phyloP scores from a whole-genome alignment of 1,140 invertebrate genomes.

The Protaetia brevitarsis region DNA sequence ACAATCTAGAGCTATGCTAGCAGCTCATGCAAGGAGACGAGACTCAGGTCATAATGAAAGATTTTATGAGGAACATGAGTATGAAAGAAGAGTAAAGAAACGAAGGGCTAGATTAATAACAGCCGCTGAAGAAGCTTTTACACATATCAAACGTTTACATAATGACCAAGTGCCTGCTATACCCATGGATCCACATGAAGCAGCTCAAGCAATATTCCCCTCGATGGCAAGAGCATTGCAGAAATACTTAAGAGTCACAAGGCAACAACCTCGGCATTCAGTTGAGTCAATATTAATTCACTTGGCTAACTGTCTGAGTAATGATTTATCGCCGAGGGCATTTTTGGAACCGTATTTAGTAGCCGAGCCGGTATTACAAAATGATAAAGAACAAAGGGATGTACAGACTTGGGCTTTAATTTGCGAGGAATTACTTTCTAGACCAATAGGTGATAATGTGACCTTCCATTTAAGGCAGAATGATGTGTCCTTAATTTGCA shows the following conservation, averaged over 20 bases:
- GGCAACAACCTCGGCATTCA: slow-evolving; percentile 92
- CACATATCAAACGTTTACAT: slow-evolving; percentile 84
- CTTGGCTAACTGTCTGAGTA: slow-evolving; percentile 83
- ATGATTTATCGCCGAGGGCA: slow-evolving; percentile 89
- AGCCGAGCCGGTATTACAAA: slow-evolving; percentile 73
- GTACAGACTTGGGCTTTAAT: slow-evolving; percentile 91
- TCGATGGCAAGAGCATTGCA: slow-evolving; percentile 92
- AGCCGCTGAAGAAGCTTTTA: slow-evolving; percentile 95
- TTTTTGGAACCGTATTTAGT: slow-evolving; percentile 88
- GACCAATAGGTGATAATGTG: slow-evolving; percentile 75
- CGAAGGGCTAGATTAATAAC: slow-evolving; percentile 83
- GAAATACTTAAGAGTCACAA: slow-evolving; percentile 91
- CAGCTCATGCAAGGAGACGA: slow-evolving; percentile 67
- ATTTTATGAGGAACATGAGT: slow-evolving; percentile 97
- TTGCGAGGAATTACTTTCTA: slow-evolving; percentile 83
- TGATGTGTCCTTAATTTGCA: slow-evolving; percentile 88
- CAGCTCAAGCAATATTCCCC: slow-evolving; percentile 95
- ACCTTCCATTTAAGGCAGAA: slow-evolving; percentile 91
- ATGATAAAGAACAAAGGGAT: slow-evolving; percentile 71
- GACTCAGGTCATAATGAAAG: slow-evolving; percentile 91
- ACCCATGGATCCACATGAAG: slow-evolving; percentile 90
- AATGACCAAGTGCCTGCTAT: slow-evolving; percentile 61
- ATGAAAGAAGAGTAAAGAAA: slow-evolving; percentile 89
- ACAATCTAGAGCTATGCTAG: slow-evolving; percentile 64
- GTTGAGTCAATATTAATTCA: slow-evolving; percentile 87